These are phyloP conservation scores for Cheilosia scutellata DNA, from an alignment of 2,888 invertebrate genomes.

Conservation along the genomic window DNA sequence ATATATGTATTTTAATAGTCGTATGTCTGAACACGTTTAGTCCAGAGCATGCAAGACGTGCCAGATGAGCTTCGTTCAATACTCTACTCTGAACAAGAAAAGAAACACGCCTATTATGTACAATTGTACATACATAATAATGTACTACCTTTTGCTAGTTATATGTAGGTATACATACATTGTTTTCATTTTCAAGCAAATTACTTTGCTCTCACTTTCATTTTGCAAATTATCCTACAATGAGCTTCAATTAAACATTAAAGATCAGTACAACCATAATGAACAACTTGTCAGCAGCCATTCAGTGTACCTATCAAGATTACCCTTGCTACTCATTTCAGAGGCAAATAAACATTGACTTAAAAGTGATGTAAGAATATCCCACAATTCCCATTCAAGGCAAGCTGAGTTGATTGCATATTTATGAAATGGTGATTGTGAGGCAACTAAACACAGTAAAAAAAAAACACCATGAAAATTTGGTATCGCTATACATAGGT, in stretches of 20 bases:
- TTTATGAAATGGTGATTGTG: conserved; percentile 39
- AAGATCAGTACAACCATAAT: conserved; percentile 21
- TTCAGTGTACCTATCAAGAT: not conserved
- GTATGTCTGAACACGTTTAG: no score
- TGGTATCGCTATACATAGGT: not conserved
- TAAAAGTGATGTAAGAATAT: conserved; percentile 40
- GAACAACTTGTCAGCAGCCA: conserved; percentile 7
- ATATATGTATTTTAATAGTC: no score
- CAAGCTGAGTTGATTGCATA: conserved; percentile 39
- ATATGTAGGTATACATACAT: not conserved
- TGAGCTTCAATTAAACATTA: conserved; percentile 11
- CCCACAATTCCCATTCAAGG: conserved; percentile 21
- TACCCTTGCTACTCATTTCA: conserved; percentile 1
- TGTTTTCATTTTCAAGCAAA: conserved; percentile 12
- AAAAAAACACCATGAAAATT: conserved; percentile 36
- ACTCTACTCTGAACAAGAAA: no score
- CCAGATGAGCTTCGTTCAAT: no score
- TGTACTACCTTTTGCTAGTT: no score
- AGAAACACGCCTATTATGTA: no score
- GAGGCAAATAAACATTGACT: conserved; percentile 10
- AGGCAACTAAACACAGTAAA: conserved; percentile 2
- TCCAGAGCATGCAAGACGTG: no score
- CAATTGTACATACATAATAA: no score
- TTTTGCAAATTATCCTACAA: conserved; percentile 33
- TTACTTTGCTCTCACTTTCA: conserved; percentile 28